Evolutionary conservation across 2,113 vertebrate genomes (phyloP), one percentile per base, ranked within the genome.

Genomic region (Coreoperca whiteheadi): DNA sequence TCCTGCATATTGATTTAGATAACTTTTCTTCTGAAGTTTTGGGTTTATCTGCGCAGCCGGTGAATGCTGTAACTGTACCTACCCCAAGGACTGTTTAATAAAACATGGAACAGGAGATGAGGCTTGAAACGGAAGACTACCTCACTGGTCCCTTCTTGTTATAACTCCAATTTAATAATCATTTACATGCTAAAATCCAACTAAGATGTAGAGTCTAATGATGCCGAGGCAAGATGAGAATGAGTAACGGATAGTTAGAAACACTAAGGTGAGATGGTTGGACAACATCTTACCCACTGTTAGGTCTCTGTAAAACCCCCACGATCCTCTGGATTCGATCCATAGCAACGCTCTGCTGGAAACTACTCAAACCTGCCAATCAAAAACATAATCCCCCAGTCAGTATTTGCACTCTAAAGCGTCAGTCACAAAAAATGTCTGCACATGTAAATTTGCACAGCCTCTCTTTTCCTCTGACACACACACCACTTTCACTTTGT

Each of bases 311-410:
- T 81, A 99, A 94, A 83, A 98, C 96, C 0, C 97, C 98, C 0
- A 99, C 95, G 16, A 99, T 99, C 51, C 97, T 95, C 92, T 98
- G 97, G 80, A 99, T 97, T 77, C 97, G 93, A 92, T 99, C 98
- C 97, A 98, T 98, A 60, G 98, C 98, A 72, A 98, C 96, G 0
- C 97, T 99, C 93, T 98, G 97, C 91, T 99, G 98, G 94, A 99
- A 98, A 90, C 95, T 97, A 90, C 96, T 98, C 72, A 99, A 81
- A 65, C 97, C 98, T 98, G 92, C 21, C 93, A 88, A 91, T 93
- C 88, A 93, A 84, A 91, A 84, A 87, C 77, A 88, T n/a, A 85
- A 90, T 68, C 70, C 63, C 21, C 5, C 54, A 41, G 82, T 92
- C 88, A 89, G 83, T 57, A 25, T 85, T 79, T 51, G 51, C 56